Conservation (phyloP, 2,113 vertebrate species). For the Prochilodus magdalenae region DNA sequence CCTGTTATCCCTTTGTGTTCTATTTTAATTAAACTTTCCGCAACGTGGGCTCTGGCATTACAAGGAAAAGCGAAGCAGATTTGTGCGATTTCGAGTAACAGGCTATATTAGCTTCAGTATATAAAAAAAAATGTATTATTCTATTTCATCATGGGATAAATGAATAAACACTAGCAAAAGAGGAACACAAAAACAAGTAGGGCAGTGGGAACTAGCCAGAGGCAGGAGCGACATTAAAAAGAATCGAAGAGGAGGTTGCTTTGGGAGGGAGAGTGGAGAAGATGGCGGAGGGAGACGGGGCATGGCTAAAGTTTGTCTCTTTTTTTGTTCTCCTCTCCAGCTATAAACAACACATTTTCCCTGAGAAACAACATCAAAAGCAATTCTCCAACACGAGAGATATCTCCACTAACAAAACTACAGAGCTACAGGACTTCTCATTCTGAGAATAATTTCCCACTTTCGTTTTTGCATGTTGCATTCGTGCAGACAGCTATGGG, state of each 20-base stretch:
- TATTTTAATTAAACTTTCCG: conserved; percentile 16
- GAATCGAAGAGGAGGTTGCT: conserved; percentile 78
- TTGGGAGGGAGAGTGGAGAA: conserved; percentile 57
- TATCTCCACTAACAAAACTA: neutral
- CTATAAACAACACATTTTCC: neutral
- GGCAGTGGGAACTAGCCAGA: conserved; percentile 74
- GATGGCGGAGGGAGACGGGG: conserved; percentile 34
- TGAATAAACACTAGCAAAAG: conserved; percentile 66
- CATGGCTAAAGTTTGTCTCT: conserved; percentile 31
- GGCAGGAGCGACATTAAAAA: conserved; percentile 77
- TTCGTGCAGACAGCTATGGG: neutral
- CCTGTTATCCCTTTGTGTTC: conserved; percentile 28
- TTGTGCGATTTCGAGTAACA: conserved; percentile 4
- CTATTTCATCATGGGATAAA: conserved; percentile 68
- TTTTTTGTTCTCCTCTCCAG: conserved; percentile 3
- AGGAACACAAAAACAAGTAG: conserved; percentile 75
- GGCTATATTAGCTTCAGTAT: conserved; percentile 39
- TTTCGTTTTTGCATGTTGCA: conserved; percentile 4
- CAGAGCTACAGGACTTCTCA: neutral
- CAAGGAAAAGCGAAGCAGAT: neutral
- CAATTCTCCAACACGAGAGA: neutral
- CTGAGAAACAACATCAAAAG: conserved; percentile 11
- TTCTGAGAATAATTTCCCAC: neutral
- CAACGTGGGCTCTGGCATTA: conserved; percentile 1
- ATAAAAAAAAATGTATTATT: conserved; percentile 71